Evolutionary conservation across 2,888 invertebrate genomes (phyloP).

Genomic region (Mimas tiliae): DNA sequence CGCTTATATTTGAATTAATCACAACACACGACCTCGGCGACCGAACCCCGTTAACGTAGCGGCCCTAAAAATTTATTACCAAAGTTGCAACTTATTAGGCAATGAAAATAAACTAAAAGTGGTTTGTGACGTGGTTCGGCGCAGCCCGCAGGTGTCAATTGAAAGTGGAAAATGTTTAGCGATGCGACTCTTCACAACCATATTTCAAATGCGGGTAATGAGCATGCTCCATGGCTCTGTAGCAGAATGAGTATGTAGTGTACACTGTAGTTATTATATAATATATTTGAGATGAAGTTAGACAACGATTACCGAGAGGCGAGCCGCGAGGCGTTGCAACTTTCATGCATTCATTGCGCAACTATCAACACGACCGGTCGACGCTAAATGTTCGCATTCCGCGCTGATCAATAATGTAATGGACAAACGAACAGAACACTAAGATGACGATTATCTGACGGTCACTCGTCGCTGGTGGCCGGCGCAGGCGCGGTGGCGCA

Average conservation of each 20-base stretch:
- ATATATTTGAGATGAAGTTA: conserved; percentile 9
- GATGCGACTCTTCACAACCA: not conserved
- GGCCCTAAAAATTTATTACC: not conserved
- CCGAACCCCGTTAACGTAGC: not conserved
- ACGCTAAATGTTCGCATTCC: not conserved
- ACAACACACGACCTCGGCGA: conserved; percentile 16
- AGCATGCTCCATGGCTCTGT: not conserved
- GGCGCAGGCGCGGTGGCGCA: conserved; percentile 2
- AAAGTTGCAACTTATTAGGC: conserved; percentile 8
- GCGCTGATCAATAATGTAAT: not conserved
- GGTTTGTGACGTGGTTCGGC: conserved; percentile 1
- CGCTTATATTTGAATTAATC: conserved; percentile 19
- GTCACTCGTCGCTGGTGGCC: not conserved
- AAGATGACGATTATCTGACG: not conserved
- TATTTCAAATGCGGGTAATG: not conserved
- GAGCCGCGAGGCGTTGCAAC: not conserved
- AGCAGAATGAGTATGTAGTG: not conserved
- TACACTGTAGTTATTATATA: conserved; percentile 18
- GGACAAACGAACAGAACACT: not conserved
- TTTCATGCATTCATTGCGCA: conserved; percentile 19
- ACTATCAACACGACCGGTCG: conserved; percentile 7
- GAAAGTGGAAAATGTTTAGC: not conserved
- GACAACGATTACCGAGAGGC: not conserved
- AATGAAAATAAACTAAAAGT: not conserved
- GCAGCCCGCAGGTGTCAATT: not conserved